Evolutionary conservation across 2,888 invertebrate species (phyloP).

Genomic region (Amiota minor): DNA sequence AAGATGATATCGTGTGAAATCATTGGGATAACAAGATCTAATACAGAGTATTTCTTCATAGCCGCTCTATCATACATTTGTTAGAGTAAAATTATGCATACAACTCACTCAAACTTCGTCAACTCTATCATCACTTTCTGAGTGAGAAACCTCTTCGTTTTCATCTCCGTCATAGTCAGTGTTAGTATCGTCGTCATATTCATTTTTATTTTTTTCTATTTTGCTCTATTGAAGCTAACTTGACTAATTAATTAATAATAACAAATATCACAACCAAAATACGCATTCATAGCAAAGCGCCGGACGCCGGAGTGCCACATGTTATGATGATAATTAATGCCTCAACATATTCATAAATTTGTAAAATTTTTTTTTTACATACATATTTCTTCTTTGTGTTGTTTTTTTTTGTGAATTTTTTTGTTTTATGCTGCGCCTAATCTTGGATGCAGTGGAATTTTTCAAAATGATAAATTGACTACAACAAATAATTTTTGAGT

Average conservation of each 20-base stretch:
- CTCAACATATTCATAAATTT: slow-evolving; percentile 49
- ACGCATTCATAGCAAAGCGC: slow-evolving; percentile 1
- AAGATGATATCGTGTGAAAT: too few species aligned
- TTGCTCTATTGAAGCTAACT: neutral
- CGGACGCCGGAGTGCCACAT: neutral
- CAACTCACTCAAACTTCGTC: too few species aligned
- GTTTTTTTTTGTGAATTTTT: slow-evolving; percentile 33
- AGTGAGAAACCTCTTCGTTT: neutral
- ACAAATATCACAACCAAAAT: neutral
- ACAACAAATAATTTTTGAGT: slow-evolving; percentile 55
- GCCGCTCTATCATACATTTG: neutral
- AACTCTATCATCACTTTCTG: neutral
- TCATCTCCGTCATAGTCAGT: neutral
- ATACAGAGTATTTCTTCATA: too few species aligned
- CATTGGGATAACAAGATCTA: too few species aligned
- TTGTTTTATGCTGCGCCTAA: slow-evolving; percentile 40
- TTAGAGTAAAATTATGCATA: too few species aligned
- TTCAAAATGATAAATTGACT: slow-evolving; percentile 61
- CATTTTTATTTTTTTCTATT: neutral
- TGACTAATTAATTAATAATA: slow-evolving; percentile 9
- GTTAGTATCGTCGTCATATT: neutral
- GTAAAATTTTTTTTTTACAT: slow-evolving; percentile 42
- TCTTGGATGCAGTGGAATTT: slow-evolving; percentile 56
- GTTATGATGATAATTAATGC: slow-evolving; percentile 43
- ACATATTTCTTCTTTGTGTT: slow-evolving; percentile 42